Base-by-base conservation (phyloP, 2,797 vertebrate genomes). In the Basileuterus tristriatus region DNA sequence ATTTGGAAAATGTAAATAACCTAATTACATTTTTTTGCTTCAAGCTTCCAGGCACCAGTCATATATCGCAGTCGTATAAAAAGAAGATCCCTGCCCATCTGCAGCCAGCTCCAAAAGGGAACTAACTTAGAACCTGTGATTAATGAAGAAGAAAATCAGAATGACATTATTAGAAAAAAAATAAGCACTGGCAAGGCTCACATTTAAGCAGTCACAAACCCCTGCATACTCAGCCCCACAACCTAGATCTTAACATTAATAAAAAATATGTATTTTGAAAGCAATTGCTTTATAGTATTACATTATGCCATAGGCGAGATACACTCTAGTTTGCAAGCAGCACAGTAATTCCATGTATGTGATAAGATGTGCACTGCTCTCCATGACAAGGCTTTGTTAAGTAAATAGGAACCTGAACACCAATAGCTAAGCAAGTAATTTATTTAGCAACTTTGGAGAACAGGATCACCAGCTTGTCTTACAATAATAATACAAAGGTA, bases 71-170 rank as follows among this genome's bases (percentile, higher is more conserved):
- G 98, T 88, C 99, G 98, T 97, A 99, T 99, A 97, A 99, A 98
- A 95, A 99, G 95, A 83, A 99, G 98, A 97, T 99, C 99, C 79
- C 87, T 98, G 91, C 99, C 99, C 99, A 99, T 99, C 96, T 99
- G 99, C 84, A 99, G 97, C 99, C 99, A 99, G 96, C 99, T 99
- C 99, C 99, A 99, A 96, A 99, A 98, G 8, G 99, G 99, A 97
- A 99, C 98, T 97, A 99, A 97, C 93, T 99, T 99, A 91, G 99
- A 99, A 83, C 99, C 99, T 99, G 96, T 55, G 53, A 93, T 94
- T 94, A 96, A 94, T 91, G 94, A 93, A 58, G 95, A 90, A 94
- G 65, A 90, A 93, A 91, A 93, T 68, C 82, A 89, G 60, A 91
- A 69, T 2, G 70, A 95, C 3, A 21, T 27, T 62, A 62, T 93